Evolutionary conservation across 1,140 invertebrate species (phyloP).

Genomic region (Tachypleus tridentatus): DNA sequence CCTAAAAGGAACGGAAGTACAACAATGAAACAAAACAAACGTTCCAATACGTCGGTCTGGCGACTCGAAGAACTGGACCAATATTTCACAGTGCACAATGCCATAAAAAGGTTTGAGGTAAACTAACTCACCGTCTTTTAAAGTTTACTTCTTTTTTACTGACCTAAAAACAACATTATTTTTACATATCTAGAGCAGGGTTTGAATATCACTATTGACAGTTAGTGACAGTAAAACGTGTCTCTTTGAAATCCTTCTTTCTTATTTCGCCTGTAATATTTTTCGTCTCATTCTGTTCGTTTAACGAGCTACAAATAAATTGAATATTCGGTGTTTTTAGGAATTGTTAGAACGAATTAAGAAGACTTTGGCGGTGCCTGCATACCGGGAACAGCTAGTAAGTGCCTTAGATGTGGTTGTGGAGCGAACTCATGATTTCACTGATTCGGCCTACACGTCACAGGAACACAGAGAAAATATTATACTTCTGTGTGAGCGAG

Average conservation of each 20-base stretch:
- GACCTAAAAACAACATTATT: background rate
- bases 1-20: conserved; percentile 17
- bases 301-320: background rate
- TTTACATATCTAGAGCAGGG: background rate
- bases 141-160: background rate
- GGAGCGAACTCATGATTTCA: conserved; percentile 90
- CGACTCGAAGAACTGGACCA: conserved; percentile 48
- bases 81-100: conserved; percentile 56
- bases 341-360: conserved; percentile 68
- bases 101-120: conserved; percentile 62
- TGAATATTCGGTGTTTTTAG: conserved; percentile 23
- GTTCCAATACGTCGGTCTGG: conserved; percentile 19
- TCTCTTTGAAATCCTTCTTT: too few relatives aligned
- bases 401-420: conserved; percentile 74
- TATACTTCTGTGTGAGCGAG: conserved; percentile 69
- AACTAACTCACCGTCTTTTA: conserved; percentile 5
- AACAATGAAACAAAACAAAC: conserved; percentile 32
- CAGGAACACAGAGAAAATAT: conserved; percentile 95
- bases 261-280: too few relatives aligned
- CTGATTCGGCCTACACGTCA: conserved; percentile 94
- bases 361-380: conserved; percentile 47
- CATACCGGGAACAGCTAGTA: conserved; percentile 58
- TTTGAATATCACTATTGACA: background rate
- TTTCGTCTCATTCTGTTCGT: too few relatives aligned
- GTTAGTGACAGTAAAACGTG: too few relatives aligned